Percentiles rank a stretch among this genome's conserved stretches.
Conservation (phyloP, 2,797 vertebrate species). For the Austrolebias charrua region DNA sequence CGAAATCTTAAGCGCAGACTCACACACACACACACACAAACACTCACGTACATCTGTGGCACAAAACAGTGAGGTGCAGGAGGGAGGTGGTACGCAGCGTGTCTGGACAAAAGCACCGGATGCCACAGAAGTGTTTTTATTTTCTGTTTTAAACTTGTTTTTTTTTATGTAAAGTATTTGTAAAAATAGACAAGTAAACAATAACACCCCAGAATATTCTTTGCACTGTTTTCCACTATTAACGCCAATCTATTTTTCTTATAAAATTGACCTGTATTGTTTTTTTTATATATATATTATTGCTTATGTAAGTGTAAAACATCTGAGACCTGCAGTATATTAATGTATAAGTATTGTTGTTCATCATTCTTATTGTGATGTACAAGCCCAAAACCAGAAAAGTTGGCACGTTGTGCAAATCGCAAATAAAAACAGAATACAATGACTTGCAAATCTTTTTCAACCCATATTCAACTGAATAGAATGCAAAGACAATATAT, state of each 20-base stretch:
- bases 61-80: conserved; percentile 79
- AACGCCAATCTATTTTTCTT: conserved; percentile 84
- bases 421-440: too few relatives aligned
- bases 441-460: too few relatives aligned
- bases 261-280: conserved; percentile 76
- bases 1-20: conserved; percentile 73
- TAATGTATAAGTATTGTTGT: conserved; percentile 78
- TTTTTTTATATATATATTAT: conserved; percentile 60
- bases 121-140: conserved; percentile 76
- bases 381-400: too few relatives aligned
- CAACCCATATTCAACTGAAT: too few relatives aligned
- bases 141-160: conserved; percentile 71
- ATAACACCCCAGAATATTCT: conserved; percentile 80
- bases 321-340: conserved; percentile 77
- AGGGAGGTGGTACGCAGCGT: conserved; percentile 75
- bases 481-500: too few relatives aligned
- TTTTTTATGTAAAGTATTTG: conserved; percentile 82
- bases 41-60: conserved; percentile 62
- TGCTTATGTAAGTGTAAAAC: conserved; percentile 77
- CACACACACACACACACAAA: conserved; percentile 45
- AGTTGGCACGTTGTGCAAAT: too few relatives aligned
- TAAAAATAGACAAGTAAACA: conserved; percentile 77
- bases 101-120: conserved; percentile 79
- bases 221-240: conserved; percentile 85
- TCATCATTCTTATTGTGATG: conserved; percentile 77